These are phyloP conservation scores for Thyatira batis DNA, from an alignment of 2,888 invertebrate genomes.

Conservation along the genomic window DNA sequence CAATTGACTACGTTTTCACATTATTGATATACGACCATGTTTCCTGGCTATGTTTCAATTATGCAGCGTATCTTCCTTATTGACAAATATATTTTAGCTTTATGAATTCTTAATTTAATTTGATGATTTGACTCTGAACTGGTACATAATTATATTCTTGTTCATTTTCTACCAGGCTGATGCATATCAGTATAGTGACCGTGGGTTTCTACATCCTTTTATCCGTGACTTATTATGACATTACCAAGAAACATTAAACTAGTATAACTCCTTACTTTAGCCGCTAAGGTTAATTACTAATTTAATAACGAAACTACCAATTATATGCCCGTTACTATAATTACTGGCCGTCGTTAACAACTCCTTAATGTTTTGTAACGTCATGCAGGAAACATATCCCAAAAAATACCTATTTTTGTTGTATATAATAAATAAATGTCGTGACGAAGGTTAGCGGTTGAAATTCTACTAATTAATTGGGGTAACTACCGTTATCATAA, in stretches of 20 bases:
- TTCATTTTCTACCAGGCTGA: too few species aligned
- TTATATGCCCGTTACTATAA: conserved; percentile 25
- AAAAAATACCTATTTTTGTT: too few species aligned
- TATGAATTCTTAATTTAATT: neutral
- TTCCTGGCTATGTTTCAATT: conserved; percentile 1
- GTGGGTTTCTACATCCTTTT: neutral
- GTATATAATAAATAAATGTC: too few species aligned
- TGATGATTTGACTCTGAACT: too few species aligned
- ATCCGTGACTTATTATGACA: neutral
- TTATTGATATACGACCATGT: neutral
- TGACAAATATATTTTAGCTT: neutral
- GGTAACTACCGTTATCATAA: too few species aligned
- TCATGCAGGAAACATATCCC: too few species aligned
- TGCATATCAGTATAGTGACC: too few species aligned
- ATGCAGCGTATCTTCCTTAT: neutral
- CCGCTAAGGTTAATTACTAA: conserved; percentile 20
- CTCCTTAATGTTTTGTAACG: neutral
- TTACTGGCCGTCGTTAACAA: conserved; percentile 12
- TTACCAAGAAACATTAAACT: neutral
- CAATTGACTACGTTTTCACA: neutral
- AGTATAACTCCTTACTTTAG: conserved; percentile 18
- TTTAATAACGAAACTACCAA: conserved; percentile 31
- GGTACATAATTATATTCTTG: too few species aligned
- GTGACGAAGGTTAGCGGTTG: too few species aligned
- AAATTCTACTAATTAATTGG: too few species aligned